Percentiles rank a stretch among this genome's conserved stretches.
Evolutionary conservation across 2,797 vertebrate genomes (phyloP).

Genomic region (Chaetodon trifasciatus): DNA sequence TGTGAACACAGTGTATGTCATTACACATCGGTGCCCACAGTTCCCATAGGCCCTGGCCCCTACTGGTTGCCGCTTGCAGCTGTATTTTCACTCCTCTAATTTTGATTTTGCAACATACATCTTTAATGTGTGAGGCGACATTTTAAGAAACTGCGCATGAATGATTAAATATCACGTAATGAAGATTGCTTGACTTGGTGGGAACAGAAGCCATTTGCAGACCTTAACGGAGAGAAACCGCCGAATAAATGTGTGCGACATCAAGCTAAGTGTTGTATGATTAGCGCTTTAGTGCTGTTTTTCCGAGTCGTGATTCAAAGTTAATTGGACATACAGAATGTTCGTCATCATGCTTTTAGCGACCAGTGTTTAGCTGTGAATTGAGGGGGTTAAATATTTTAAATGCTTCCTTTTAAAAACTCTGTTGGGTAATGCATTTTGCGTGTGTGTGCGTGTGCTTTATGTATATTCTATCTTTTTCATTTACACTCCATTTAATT

Average conservation of each 20-base stretch:
- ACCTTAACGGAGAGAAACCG: neutral
- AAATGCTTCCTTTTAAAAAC: neutral
- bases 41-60: neutral
- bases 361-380: neutral
- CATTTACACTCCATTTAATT: neutral
- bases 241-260: slow-evolving; percentile 20
- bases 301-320: neutral
- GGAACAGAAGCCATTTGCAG: slow-evolving; percentile 21
- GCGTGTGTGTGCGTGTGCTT: neutral
- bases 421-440: neutral
- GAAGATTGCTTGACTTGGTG: slow-evolving; percentile 22
- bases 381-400: neutral
- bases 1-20: neutral
- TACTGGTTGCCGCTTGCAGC: neutral
- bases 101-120: slow-evolving; percentile 35
- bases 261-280: slow-evolving; percentile 12
- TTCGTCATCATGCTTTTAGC: slow-evolving; percentile 17
- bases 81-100: slow-evolving; percentile 5
- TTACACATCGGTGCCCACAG: neutral
- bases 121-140: slow-evolving; percentile 40
- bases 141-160: slow-evolving; percentile 47
- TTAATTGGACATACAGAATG: neutral
- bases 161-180: slow-evolving; percentile 56
- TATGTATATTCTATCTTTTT: neutral
- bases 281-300: slow-evolving; percentile 11